Percentiles rank a stretch among this genome's conserved stretches.
These are phyloP conservation scores for Delichon dasypus DNA, from an alignment of 2,797 vertebrate genomes.

Conservation along the genomic window DNA sequence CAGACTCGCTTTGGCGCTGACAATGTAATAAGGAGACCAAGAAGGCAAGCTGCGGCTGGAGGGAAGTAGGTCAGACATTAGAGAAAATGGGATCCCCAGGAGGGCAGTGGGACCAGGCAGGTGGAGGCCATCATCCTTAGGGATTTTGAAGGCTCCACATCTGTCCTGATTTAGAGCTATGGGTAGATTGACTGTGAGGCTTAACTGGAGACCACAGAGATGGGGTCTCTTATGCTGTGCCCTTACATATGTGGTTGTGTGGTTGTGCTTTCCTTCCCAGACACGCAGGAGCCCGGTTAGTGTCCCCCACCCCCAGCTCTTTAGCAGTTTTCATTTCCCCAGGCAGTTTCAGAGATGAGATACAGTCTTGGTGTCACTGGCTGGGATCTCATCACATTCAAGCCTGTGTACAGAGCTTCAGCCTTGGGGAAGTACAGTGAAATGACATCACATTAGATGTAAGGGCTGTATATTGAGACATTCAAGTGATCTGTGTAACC, in stretches of 20 bases:
- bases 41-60: not conserved
- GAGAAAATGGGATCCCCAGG: not conserved
- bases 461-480: not conserved
- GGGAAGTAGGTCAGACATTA: not conserved
- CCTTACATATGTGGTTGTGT: not conserved
- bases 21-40: not conserved
- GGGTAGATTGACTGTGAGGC: not conserved
- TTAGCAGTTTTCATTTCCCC: not conserved
- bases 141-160: not conserved
- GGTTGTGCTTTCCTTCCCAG: not conserved
- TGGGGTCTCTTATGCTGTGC: fast-evolving
- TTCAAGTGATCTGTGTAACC: not conserved
- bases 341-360: not conserved
- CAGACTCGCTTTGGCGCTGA: not conserved
- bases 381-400: not conserved
- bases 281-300: not conserved
- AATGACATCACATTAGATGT: not conserved
- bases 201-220: not conserved
- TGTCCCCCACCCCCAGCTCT: not conserved
- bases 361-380: not conserved
- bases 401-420: not conserved
- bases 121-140: not conserved
- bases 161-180: not conserved
- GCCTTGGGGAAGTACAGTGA: not conserved
- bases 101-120: not conserved